phyloP scores from a whole-genome alignment of 1,140 invertebrate species.

The Zaprionus kolodkinae region DNA sequence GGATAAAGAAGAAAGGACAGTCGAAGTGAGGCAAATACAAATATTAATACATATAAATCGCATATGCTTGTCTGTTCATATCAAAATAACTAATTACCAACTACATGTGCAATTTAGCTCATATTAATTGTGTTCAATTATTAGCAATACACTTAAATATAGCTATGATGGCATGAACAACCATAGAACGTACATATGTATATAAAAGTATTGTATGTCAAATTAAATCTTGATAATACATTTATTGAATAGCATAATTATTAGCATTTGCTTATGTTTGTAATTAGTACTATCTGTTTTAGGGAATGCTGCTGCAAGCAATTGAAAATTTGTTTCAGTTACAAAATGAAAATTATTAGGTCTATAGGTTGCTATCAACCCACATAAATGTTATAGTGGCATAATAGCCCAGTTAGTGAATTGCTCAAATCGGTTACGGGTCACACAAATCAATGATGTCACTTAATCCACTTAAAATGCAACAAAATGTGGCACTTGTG shows the following conservation, averaged over 20 bases:
- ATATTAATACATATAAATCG: no score
- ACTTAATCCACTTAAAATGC: conserved; percentile 75
- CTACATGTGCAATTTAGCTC: no score
- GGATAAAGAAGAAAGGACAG: conserved; percentile 5
- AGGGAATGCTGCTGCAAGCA: no score
- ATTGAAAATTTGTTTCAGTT: neutral
- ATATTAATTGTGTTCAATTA: conserved; percentile 16
- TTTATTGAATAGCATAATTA: conserved; percentile 7
- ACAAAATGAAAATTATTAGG: neutral
- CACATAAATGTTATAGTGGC: neutral
- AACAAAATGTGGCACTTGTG: conserved; percentile 69
- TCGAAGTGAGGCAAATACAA: neutral
- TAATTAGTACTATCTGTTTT: neutral
- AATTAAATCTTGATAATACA: neutral
- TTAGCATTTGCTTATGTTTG: neutral
- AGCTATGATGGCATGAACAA: neutral
- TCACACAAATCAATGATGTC: conserved; percentile 72
- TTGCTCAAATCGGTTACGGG: conserved; percentile 50
- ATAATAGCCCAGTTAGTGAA: conserved; percentile 27
- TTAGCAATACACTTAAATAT: neutral
- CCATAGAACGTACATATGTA: no score
- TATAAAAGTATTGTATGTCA: neutral
- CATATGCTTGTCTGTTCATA: no score
- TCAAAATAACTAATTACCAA: no score
- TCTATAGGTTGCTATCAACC: neutral